Evolutionary conservation across 2,113 vertebrate genomes (phyloP).

Genomic region (Crotophaga sulcirostris): DNA sequence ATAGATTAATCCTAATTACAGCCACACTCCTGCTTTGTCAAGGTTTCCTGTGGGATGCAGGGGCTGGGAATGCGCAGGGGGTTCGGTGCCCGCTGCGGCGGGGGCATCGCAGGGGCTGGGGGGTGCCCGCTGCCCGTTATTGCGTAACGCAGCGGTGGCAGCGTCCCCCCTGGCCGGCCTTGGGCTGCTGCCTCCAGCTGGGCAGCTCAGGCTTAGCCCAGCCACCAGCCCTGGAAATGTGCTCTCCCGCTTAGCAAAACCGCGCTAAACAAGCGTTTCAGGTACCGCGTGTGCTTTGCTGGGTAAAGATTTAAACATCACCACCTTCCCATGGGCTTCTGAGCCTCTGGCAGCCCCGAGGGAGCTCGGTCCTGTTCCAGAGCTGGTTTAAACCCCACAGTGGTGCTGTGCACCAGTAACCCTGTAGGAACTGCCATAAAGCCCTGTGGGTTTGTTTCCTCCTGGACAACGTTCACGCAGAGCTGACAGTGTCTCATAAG

Average conservation of each 20-base stretch:
- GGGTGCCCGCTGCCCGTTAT: neutral
- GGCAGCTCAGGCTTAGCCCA: neutral
- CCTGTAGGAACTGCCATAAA: neutral
- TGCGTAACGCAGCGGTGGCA: neutral
- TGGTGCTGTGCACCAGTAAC: accelerated
- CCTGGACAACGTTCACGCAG: accelerated
- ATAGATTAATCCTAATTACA: slow-evolving; percentile 75
- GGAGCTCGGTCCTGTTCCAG: neutral
- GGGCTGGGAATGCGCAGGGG: neutral
- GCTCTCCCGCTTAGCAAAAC: neutral
- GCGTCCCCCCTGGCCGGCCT: neutral
- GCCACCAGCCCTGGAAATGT: neutral
- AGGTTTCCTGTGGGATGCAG: neutral
- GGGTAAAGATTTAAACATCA: neutral
- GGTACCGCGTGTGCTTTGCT: accelerated
- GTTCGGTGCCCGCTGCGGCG: accelerated
- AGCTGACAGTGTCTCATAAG: neutral
- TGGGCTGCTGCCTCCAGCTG: neutral
- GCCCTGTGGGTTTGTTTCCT: neutral
- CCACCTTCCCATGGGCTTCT: accelerated
- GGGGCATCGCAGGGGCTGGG: neutral
- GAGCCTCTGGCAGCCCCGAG: accelerated
- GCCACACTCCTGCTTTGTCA: slow-evolving; percentile 53
- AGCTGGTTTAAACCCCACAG: neutral
- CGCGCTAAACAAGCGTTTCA: accelerated